A percentile compares a stretch with the other conserved stretches of the same genome.
phyloP scores from a whole-genome alignment of 2,888 invertebrate species.

The Anaspis maculata region DNA sequence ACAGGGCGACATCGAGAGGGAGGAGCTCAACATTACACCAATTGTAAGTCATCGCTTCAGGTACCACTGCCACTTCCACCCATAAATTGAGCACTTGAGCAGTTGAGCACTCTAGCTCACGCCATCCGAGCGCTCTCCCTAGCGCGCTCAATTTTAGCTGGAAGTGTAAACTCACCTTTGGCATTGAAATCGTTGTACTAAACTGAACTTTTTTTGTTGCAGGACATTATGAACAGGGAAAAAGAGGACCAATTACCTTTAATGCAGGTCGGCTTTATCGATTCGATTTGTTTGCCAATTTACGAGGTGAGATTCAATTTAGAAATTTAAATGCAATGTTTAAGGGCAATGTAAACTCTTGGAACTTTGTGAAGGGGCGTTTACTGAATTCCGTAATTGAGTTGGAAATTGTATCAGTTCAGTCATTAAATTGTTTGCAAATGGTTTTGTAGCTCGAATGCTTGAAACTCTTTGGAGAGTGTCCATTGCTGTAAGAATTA shows the following conservation, averaged over 20 bases:
- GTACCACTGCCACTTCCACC: no score
- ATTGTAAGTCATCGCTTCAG: constrained; percentile 77
- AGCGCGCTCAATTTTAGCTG: no score
- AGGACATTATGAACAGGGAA: constrained; percentile 94
- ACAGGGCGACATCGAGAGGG: constrained; percentile 85
- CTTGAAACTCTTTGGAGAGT: no score
- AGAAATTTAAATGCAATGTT: background rate
- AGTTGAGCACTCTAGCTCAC: constrained; percentile 15
- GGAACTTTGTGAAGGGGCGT: background rate
- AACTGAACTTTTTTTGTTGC: constrained; percentile 23
- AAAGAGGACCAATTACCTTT: constrained; percentile 88
- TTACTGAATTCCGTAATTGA: no score
- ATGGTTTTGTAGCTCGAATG: no score
- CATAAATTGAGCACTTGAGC: constrained; percentile 1
- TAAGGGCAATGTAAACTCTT: background rate
- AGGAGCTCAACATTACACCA: constrained; percentile 83
- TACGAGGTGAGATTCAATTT: constrained; percentile 63
- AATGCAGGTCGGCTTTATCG: constrained; percentile 95
- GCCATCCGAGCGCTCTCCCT: no score
- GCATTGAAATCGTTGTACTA: background rate
- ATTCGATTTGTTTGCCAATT: constrained; percentile 88
- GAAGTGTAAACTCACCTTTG: no score
- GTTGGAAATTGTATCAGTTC: no score
- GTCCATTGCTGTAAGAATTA: no score
- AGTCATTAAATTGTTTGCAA: no score